phyloP scores from a whole-genome alignment of 2,113 vertebrate genomes.

The Serilophus lunatus region DNA sequence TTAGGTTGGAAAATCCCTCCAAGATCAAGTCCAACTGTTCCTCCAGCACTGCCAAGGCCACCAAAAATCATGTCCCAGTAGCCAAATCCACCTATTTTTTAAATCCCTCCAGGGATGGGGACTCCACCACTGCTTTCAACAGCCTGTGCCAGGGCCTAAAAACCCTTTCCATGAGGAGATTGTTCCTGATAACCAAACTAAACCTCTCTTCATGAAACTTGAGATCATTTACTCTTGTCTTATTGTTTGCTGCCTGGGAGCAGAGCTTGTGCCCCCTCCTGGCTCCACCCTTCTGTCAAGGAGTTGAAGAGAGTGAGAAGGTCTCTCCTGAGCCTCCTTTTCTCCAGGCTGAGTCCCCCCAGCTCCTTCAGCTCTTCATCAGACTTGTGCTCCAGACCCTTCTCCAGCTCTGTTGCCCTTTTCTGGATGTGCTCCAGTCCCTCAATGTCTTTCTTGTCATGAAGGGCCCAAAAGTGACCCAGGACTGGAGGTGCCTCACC shows the following conservation, averaged over 20 bases:
- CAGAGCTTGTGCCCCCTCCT: fast-evolving
- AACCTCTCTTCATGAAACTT: neutral
- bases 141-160: neutral
- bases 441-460: fast-evolving
- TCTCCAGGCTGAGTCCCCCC: neutral
- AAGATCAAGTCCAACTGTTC: neutral
- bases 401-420: fast-evolving
- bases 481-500: neutral
- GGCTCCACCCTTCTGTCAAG: neutral
- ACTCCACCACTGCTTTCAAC: fast-evolving
- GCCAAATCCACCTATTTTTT: fast-evolving
- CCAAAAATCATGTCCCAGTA: neutral
- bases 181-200: too few species aligned
- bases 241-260: neutral
- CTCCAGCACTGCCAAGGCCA: neutral
- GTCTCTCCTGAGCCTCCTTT: neutral
- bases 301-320: neutral
- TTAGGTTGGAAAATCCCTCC: neutral
- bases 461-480: fast-evolving
- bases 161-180: neutral
- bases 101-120: neutral
- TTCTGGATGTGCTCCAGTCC: fast-evolving
- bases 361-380: neutral
- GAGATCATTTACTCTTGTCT: fast-evolving
- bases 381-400: neutral